A percentile compares a stretch with the other conserved stretches of the same genome.
Evolutionary conservation across 1,140 invertebrate genomes (phyloP).

Genomic region (Panagrolaimus sp.): DNA sequence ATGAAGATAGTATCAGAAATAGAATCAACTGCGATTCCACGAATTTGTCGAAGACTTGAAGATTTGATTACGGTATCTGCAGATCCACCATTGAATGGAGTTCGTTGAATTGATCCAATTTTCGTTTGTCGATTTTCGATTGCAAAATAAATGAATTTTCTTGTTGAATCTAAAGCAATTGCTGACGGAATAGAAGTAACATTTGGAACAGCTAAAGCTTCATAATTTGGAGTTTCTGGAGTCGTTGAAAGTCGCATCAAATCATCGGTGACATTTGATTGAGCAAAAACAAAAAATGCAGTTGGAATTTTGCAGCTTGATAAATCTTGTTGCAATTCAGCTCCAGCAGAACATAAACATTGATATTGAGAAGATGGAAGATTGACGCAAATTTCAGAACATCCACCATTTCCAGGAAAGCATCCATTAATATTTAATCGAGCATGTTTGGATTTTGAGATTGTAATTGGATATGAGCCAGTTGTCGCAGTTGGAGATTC

Average conservation of each 20-base stretch:
- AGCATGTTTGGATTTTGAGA: background rate
- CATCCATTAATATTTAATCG: background rate
- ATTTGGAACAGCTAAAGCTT: background rate
- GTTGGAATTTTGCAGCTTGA: conserved; percentile 5
- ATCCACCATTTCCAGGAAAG: conserved; percentile 23
- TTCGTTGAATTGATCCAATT: background rate
- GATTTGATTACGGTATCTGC: background rate
- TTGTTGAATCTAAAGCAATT: conserved; percentile 16
- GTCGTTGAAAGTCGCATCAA: conserved; percentile 20
- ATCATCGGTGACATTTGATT: conserved; percentile 19
- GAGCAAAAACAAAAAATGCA: conserved; percentile 21
- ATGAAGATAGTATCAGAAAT: background rate
- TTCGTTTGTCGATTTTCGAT: background rate
- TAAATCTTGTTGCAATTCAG: conserved; percentile 20
- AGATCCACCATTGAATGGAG: background rate
- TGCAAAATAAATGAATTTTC: background rate
- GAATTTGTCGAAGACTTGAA: background rate
- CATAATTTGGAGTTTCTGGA: background rate
- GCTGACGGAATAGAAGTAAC: conserved; percentile 15
- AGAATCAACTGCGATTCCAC: background rate
- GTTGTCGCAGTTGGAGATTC: background rate
- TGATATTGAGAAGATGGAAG: conserved; percentile 2
- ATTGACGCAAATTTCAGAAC: conserved; percentile 29
- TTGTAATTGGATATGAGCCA: too few relatives aligned
- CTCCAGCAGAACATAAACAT: conserved; percentile 24